Conservation (phyloP, 2,797 vertebrate species). For the Cossypha polioptera region DNA sequence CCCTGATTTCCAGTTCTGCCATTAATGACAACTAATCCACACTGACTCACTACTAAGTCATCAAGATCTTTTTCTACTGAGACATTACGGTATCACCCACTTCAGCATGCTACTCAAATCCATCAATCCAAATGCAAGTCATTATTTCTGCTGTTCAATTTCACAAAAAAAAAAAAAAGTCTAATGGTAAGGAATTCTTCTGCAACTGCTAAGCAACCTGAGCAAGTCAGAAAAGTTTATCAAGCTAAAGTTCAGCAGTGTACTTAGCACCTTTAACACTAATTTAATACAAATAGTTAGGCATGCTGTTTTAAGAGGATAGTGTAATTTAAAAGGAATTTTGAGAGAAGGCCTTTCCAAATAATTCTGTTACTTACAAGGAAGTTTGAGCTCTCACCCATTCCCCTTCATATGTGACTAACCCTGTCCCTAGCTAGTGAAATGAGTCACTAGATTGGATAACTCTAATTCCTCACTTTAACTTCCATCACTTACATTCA, state of each 20-base stretch:
- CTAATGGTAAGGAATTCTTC: background rate
- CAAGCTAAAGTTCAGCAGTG: background rate
- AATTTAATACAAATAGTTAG: background rate
- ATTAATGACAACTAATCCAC: background rate
- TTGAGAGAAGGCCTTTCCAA: background rate
- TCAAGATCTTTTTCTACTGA: background rate
- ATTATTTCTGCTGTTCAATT: background rate
- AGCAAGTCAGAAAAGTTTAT: background rate
- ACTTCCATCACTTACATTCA: background rate
- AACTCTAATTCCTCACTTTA: constrained; percentile 14
- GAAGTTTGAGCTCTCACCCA: constrained; percentile 1
- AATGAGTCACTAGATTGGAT: constrained; percentile 23
- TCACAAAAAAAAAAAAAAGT: background rate
- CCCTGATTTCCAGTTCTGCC: background rate
- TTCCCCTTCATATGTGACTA: background rate
- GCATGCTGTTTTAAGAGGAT: background rate
- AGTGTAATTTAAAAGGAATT: background rate
- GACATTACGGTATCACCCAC: background rate
- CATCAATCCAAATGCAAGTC: background rate
- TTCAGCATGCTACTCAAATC: background rate
- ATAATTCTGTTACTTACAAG: background rate
- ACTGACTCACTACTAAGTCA: background rate
- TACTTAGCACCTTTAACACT: background rate
- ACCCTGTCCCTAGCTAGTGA: background rate
- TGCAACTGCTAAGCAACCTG: background rate